phyloP scores from a whole-genome alignment of 2,113 vertebrate species.

The Xiphophorus maculatus region DNA sequence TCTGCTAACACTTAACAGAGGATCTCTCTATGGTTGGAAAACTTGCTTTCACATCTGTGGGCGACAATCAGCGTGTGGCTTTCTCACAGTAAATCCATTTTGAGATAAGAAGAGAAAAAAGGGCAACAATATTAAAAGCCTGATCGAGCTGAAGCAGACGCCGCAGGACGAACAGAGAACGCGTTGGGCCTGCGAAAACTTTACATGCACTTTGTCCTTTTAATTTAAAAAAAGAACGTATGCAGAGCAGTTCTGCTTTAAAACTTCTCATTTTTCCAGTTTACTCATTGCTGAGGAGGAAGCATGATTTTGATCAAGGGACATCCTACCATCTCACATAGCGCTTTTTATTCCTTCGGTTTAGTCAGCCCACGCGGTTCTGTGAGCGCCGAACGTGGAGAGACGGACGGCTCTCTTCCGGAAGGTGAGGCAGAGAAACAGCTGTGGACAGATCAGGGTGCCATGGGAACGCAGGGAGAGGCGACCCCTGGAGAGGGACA shows the following conservation, averaged over 20 bases:
- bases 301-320: not conserved
- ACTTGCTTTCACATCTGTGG: conserved; percentile 56
- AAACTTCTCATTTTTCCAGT: not conserved
- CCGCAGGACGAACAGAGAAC: not conserved
- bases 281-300: not conserved
- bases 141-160: not conserved
- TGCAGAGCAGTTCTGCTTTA: not conserved
- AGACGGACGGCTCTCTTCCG: not conserved
- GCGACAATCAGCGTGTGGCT: conserved; percentile 26
- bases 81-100: conserved; percentile 27
- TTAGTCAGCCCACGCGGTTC: conserved; percentile 22
- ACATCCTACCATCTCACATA: conserved; percentile 23
- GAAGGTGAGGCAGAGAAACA: conserved; percentile 17
- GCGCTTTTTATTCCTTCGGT: conserved; percentile 34
- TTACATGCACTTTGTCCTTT: not conserved
- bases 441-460: conserved; percentile 28
- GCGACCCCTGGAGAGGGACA: not conserved
- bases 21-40: conserved; percentile 57
- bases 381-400: conserved; percentile 3
- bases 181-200: not conserved
- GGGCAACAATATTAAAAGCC: not conserved
- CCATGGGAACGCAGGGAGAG: conserved; percentile 28
- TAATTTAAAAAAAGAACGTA: not conserved
- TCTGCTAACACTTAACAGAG: conserved; percentile 24
- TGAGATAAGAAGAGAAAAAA: not conserved